phyloP scores from a whole-genome alignment of 2,113 vertebrate genomes.

The Collichthys lucidus region DNA sequence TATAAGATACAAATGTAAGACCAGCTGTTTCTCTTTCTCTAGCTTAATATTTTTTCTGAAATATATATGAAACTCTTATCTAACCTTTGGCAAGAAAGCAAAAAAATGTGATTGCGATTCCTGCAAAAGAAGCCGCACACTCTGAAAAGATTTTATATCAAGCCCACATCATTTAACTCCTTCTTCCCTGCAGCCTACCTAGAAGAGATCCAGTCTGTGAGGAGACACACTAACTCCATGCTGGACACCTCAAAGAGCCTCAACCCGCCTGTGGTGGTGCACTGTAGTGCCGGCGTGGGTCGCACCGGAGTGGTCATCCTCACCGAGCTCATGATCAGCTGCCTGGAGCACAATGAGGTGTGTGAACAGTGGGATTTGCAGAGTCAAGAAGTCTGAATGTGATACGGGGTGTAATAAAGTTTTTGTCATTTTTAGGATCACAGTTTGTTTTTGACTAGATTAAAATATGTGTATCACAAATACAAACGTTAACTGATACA shows the following conservation, averaged over 20 bases:
- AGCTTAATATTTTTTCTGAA: background rate
- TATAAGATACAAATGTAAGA: too few relatives aligned
- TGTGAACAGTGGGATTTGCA: slow-evolving; percentile 28
- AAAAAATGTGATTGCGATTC: background rate
- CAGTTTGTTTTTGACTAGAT: background rate
- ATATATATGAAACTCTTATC: background rate
- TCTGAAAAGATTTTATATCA: background rate
- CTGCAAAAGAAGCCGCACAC: background rate
- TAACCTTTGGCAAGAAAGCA: background rate
- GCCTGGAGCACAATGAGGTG: slow-evolving; percentile 95
- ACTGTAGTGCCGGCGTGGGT: slow-evolving; percentile 93
- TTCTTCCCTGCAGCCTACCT: slow-evolving; percentile 87
- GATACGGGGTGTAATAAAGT: background rate
- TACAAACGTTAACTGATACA: background rate
- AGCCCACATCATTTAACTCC: background rate
- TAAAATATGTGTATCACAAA: background rate
- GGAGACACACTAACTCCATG: slow-evolving; percentile 95
- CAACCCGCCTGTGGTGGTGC: slow-evolving; percentile 92
- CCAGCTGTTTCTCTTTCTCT: background rate
- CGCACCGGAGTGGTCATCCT: slow-evolving; percentile 94
- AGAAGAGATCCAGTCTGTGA: slow-evolving; percentile 95
- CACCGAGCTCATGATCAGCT: slow-evolving; percentile 94
- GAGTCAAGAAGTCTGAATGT: too few relatives aligned
- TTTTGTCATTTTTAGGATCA: background rate
- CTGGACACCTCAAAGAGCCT: slow-evolving; percentile 88